These are phyloP conservation scores for Arizona elegans DNA, from an alignment of 2,113 vertebrate species.

Conservation along the genomic window DNA sequence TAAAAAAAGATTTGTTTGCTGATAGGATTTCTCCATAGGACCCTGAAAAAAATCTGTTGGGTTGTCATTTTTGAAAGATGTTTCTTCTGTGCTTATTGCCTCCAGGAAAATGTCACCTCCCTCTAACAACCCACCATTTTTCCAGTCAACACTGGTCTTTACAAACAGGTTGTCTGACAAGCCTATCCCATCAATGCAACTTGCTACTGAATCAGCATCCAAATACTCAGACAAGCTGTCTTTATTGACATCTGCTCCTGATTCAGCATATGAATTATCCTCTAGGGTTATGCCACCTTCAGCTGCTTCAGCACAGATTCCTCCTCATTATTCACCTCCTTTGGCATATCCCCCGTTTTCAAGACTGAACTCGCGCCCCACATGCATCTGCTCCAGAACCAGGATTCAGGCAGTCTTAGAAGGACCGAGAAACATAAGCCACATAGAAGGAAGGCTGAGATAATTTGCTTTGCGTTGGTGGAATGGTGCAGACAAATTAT, in stretches of 20 bases:
- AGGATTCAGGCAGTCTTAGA: not conserved
- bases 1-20: constrained; percentile 3
- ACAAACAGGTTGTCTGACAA: constrained; percentile 34
- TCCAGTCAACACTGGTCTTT: constrained; percentile 21
- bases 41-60: constrained; percentile 28
- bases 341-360: constrained; percentile 8
- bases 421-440: not conserved
- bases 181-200: not conserved
- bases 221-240: constrained; percentile 30
- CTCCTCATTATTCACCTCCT: constrained; percentile 22
- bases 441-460: not conserved
- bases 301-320: constrained; percentile 19
- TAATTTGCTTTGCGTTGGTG: not conserved
- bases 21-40: constrained; percentile 27
- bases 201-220: constrained; percentile 27
- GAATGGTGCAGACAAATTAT: not conserved
- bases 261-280: constrained; percentile 35
- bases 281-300: constrained; percentile 16
- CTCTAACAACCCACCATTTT: constrained; percentile 11
- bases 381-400: not conserved
- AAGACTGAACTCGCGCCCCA: not conserved
- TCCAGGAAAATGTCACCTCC: constrained; percentile 22
- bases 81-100: constrained; percentile 20
- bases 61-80: constrained; percentile 26
- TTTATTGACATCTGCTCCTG: constrained; percentile 24